A percentile compares a stretch with the other conserved stretches of the same genome.
These are phyloP conservation scores for Gallinago nigripennis DNA, from an alignment of 2,797 vertebrate genomes.

Conservation along the genomic window DNA sequence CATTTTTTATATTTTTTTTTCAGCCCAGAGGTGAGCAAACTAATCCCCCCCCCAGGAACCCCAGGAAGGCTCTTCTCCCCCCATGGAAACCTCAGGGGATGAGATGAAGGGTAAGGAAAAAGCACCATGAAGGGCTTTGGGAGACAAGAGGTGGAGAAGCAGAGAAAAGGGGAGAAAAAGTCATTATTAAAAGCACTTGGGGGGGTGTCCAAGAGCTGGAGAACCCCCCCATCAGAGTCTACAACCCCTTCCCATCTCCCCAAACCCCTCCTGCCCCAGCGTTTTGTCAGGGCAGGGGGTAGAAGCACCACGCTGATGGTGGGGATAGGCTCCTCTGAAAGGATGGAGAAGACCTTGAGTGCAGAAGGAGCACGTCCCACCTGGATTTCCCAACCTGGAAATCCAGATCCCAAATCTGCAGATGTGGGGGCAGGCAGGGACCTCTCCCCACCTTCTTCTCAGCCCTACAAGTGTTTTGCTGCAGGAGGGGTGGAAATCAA, in stretches of 20 bases:
- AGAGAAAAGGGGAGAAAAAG: neutral
- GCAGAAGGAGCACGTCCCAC: neutral
- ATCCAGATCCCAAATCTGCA: neutral
- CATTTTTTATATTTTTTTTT: neutral
- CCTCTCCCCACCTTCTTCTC: neutral
- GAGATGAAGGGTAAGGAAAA: neutral
- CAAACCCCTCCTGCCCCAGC: accelerated
- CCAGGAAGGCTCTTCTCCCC: neutral
- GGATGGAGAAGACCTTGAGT: accelerated
- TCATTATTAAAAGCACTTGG: neutral
- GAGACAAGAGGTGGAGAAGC: neutral
- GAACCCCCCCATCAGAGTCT: neutral
- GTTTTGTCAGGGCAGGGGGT: accelerated
- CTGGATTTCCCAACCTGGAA: neutral
- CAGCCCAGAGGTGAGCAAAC: neutral
- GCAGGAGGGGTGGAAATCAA: neutral
- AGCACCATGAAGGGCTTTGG: accelerated
- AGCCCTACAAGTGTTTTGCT: accelerated
- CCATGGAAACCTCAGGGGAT: accelerated
- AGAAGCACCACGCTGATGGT: accelerated
- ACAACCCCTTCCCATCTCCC: accelerated
- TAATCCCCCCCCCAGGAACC: neutral
- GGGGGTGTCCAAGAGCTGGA: neutral
- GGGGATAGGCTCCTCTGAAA: neutral
- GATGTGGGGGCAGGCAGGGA: neutral